These are phyloP conservation scores for Scaptodrosophila lebanonensis DNA, from an alignment of 1,140 invertebrate genomes.

Conservation along the genomic window DNA sequence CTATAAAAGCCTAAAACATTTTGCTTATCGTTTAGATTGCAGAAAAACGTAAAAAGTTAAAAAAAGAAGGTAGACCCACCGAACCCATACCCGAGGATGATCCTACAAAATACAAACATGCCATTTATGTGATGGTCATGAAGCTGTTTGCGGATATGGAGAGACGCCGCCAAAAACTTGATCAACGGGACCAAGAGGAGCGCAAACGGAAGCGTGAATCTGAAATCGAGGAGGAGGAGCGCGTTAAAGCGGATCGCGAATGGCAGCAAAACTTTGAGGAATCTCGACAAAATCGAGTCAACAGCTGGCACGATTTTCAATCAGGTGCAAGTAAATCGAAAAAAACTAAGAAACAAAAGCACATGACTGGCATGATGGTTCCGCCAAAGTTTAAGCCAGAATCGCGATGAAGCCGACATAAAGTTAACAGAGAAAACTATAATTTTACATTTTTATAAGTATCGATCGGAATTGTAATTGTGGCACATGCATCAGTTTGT, in stretches of 20 bases:
- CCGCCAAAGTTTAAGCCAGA: conserved; percentile 98
- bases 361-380: conserved; percentile 83
- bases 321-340: conserved; percentile 83
- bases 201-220: conserved; percentile 95
- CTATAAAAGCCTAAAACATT: background rate
- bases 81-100: conserved; percentile 95
- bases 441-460: conserved; percentile 64
- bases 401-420: conserved; percentile 84
- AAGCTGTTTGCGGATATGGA: conserved; percentile 99
- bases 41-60: conserved; percentile 95
- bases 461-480: conserved; percentile 56
- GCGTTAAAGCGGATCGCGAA: conserved; percentile 91
- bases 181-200: conserved; percentile 94
- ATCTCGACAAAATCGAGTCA: conserved; percentile 93
- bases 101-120: conserved; percentile 93
- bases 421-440: conserved; percentile 14
- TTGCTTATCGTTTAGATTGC: conserved; percentile 83
- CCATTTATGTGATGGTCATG: conserved; percentile 98
- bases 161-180: conserved; percentile 88
- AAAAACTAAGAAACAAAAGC: conserved; percentile 86
- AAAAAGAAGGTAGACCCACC: conserved; percentile 91
- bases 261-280: conserved; percentile 99
- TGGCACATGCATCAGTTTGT: conserved; percentile 55
- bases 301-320: conserved; percentile 97
- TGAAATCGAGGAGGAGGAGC: conserved; percentile 94